Base-by-base conservation (phyloP, 2,888 invertebrate species). In the Sabellastarte sp. region DNA sequence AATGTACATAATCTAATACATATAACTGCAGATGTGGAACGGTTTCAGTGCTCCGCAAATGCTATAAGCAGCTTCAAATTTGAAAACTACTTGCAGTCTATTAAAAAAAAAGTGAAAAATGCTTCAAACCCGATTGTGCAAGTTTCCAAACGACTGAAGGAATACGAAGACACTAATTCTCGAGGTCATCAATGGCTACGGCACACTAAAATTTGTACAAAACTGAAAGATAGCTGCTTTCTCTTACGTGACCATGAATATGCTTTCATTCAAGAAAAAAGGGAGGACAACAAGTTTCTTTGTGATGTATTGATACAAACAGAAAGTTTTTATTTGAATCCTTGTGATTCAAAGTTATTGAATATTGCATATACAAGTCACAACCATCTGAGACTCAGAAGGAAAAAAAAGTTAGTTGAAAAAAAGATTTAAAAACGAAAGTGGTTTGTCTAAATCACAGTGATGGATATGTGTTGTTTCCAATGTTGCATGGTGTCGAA, bases 1-100 rank as follows among this genome's bases (percentile, higher is more conserved):
- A 68, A 68, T 60, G 62, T 68, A 2, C 66, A 68, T 52, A 55
- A 24, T 30, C 53, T 66, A n/a, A 3, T 53, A 15, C 68, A 68
- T 50, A 20, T 68, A 1, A 24, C 59, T 15, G 64, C 57, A 28
- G 66, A 68, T 50, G 66, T 56, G 33, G 2, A 33, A 0, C 26
- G 51, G 1, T 59, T 41, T 41, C 5, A 5, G 15, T 15, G 5
- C 4, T 50, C 50, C 2, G 24, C 66, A 32, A 68, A 69, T 52
- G 63, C 57, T 10, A 31, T 64, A n/a, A 59, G 52, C 4, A 59
- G 56, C 4, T 67, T 69, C 41, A 53, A 53, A 26, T 69, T 67
- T 67, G 67, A 67, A 51, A 67, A 63, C 56, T 57, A 58, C 32
- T 32, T 65, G 24, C 66, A 67, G 33, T 15, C 0, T 20, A 24